Percentiles rank a stretch among this genome's conserved stretches.
Conservation (phyloP, 1,140 invertebrate species). For the Philaenus spumarius region DNA sequence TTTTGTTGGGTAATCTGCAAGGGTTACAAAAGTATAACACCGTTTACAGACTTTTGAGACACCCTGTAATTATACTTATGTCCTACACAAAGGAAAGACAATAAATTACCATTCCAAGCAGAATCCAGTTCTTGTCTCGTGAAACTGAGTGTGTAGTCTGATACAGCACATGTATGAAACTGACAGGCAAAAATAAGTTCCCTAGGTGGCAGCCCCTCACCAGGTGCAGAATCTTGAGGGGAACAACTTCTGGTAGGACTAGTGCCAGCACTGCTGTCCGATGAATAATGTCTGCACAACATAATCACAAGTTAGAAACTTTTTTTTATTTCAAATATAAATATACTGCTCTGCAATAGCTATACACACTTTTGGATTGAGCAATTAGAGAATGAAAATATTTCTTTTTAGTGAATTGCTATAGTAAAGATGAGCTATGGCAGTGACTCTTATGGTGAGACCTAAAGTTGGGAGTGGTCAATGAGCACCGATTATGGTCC, state of each 20-base stretch:
- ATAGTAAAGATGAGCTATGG: no score
- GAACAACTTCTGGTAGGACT: slow-evolving; percentile 25
- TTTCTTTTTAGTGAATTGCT: not conserved
- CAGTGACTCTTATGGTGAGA: no score
- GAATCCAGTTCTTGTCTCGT: slow-evolving; percentile 79
- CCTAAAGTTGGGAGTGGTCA: no score
- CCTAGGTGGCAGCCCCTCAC: slow-evolving; percentile 30
- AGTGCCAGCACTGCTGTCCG: slow-evolving; percentile 15
- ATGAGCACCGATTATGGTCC: no score
- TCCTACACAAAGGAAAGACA: no score
- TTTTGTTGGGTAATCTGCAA: no score
- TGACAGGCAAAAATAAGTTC: slow-evolving; percentile 71
- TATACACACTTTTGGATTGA: no score
- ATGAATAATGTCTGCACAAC: slow-evolving; percentile 25
- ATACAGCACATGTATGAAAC: slow-evolving; percentile 89
- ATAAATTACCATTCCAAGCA: slow-evolving; percentile 61
- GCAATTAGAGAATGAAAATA: not conserved
- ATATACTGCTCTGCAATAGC: no score
- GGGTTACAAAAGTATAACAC: no score
- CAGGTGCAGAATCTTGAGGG: slow-evolving; percentile 9
- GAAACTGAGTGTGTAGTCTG: slow-evolving; percentile 74
- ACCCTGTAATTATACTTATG: no score
- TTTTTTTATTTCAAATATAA: not conserved
- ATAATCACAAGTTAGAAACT: slow-evolving; percentile 3
- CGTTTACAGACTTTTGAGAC: no score